phyloP scores from a whole-genome alignment of 92 coral and sea anemone species.

The Porites divaricata region DNA sequence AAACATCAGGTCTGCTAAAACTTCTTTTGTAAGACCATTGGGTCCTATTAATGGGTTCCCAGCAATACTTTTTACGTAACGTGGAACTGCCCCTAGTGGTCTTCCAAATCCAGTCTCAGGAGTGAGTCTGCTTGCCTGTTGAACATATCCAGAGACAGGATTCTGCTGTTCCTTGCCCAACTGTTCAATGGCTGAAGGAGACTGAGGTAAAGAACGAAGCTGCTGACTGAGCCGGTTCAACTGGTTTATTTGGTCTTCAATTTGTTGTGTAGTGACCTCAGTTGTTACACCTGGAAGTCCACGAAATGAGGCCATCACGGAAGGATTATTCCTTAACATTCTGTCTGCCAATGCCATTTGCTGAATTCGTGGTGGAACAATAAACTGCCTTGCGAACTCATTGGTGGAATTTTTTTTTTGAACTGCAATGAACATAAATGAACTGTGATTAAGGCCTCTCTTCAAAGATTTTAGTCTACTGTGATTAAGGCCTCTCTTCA shows the following conservation, averaged over 20 bases:
- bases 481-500: background rate
- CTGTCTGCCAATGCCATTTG: constrained; percentile 18
- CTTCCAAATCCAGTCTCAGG: background rate
- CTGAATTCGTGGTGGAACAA: constrained; percentile 27
- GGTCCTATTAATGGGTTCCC: constrained; percentile 85
- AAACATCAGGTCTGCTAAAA: constrained; percentile 80
- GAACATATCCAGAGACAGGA: constrained; percentile 8
- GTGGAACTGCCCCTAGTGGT: constrained; percentile 24
- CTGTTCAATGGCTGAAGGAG: constrained; percentile 10
- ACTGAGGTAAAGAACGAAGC: constrained; percentile 25
- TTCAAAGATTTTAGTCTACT: background rate
- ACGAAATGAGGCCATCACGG: background rate
- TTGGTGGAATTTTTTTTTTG: constrained; percentile 22
- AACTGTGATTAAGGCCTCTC: background rate
- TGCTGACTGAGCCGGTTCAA: constrained; percentile 36
- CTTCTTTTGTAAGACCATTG: constrained; percentile 75
- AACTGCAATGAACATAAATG: constrained; percentile 1
- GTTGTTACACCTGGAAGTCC: constrained; percentile 11
- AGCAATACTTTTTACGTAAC: constrained; percentile 48
- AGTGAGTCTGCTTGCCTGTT: background rate
- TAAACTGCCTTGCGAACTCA: constrained; percentile 26
- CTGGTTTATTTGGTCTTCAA: constrained; percentile 40
- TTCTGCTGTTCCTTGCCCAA: constrained; percentile 8
- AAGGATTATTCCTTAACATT: background rate
- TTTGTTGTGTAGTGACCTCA: constrained; percentile 32